phyloP scores from a whole-genome alignment of 1,140 invertebrate species.

The Cataglyphis hispanica region DNA sequence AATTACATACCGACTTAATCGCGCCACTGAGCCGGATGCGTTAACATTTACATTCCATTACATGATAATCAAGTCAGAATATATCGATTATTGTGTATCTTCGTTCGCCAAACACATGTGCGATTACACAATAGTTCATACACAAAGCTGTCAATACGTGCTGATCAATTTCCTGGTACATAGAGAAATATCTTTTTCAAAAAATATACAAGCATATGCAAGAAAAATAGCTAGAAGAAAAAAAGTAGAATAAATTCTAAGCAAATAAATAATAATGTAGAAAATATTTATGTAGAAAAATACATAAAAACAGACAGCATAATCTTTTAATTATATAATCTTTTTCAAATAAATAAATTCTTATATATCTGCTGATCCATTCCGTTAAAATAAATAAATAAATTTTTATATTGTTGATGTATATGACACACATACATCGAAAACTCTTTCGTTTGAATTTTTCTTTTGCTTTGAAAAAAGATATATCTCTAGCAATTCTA shows the following conservation, averaged over 20 bases:
- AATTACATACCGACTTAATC: conserved; percentile 45
- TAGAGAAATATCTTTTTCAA: background rate
- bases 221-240: too few relatives aligned
- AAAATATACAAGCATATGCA: background rate
- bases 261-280: background rate
- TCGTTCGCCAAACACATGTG: background rate
- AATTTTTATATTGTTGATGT: background rate
- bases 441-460: background rate
- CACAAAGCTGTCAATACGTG: background rate
- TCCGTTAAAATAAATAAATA: conserved; percentile 15
- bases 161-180: conserved; percentile 4
- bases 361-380: too few relatives aligned
- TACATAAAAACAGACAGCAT: background rate
- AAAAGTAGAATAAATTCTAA: background rate
- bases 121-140: conserved; percentile 8
- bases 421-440: background rate
- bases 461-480: background rate
- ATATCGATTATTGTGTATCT: conserved; percentile 37
- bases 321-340: background rate
- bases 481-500: background rate
- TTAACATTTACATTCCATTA: conserved; percentile 41
- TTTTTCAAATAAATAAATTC: conserved; percentile 1
- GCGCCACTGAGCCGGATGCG: background rate
- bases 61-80: conserved; percentile 36
- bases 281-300: background rate